Percentiles rank a stretch among this genome's conserved stretches.
phyloP scores from a whole-genome alignment of 1,140 invertebrate genomes.

The Brachionus calyciflorus region DNA sequence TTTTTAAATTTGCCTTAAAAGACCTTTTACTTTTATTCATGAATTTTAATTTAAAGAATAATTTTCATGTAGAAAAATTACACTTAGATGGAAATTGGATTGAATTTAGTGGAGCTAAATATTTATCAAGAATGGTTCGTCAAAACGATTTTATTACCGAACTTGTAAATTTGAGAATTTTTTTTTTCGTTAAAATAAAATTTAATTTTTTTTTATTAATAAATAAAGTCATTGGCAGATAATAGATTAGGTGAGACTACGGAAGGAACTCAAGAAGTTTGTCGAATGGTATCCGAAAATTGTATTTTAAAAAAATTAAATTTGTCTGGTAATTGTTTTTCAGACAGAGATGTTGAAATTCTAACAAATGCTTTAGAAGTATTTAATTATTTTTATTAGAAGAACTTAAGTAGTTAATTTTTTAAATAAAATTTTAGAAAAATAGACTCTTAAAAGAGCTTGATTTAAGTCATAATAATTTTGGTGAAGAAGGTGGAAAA shows the following conservation, averaged over 20 bases:
- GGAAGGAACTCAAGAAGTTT: constrained; percentile 29
- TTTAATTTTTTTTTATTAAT: constrained; percentile 48
- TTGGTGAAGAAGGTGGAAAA: constrained; percentile 54
- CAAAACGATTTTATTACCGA: constrained; percentile 50
- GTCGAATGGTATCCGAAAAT: constrained; percentile 37
- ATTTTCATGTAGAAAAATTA: constrained; percentile 48
- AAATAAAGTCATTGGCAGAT: constrained; percentile 45
- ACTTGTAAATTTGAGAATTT: constrained; percentile 46
- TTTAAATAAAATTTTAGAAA: constrained; percentile 50
- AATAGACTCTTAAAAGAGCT: constrained; percentile 52
- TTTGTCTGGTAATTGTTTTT: constrained; percentile 53
- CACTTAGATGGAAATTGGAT: constrained; percentile 50
- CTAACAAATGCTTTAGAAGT: constrained; percentile 55
- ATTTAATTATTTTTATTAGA: constrained; percentile 2
- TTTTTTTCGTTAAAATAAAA: constrained; percentile 51
- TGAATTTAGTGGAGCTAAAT: constrained; percentile 48
- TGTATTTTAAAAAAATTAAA: constrained; percentile 51
- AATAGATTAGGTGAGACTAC: constrained; percentile 56
- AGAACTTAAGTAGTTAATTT: neutral
- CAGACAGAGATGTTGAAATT: constrained; percentile 51
- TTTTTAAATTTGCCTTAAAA: neutral
- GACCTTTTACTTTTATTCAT: neutral
- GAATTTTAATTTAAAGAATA: constrained; percentile 47
- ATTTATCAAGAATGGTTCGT: constrained; percentile 48
- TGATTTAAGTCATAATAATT: constrained; percentile 55